phyloP scores from a whole-genome alignment of 2,113 vertebrate genomes.

The Dolichallabes microphthalmus region DNA sequence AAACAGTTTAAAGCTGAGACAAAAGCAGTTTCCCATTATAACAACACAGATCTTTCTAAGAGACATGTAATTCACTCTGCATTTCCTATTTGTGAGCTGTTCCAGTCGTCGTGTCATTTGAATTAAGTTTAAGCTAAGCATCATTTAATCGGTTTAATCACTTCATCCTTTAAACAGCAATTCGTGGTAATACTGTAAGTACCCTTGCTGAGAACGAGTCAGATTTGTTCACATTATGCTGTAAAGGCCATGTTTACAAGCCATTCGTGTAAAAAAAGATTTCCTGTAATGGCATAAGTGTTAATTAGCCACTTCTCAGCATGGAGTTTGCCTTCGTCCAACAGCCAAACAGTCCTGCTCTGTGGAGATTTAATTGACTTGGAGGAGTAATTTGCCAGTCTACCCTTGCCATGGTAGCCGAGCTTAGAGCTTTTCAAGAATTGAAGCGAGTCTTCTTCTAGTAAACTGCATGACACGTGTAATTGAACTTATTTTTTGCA shows the following conservation, averaged over 20 bases:
- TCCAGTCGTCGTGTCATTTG: background rate
- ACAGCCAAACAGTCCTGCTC: conserved; percentile 14
- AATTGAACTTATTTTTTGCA: background rate
- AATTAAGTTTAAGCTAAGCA: conserved; percentile 8
- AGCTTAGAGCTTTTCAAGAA: conserved; percentile 17
- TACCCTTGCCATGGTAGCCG: background rate
- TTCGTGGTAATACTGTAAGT: background rate
- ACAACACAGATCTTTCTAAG: background rate
- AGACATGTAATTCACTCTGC: background rate
- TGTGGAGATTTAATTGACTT: conserved; percentile 10
- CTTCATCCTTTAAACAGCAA: background rate
- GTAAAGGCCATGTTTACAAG: background rate
- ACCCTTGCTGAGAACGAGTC: background rate
- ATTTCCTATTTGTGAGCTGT: conserved; percentile 1
- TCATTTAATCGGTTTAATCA: background rate
- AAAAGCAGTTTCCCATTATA: background rate
- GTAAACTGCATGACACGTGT: conserved; percentile 4
- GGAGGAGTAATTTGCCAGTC: conserved; percentile 17
- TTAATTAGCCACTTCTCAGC: conserved; percentile 32
- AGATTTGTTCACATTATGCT: background rate
- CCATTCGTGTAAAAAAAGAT: background rate
- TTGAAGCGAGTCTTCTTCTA: background rate
- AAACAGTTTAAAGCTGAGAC: background rate
- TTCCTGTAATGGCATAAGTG: conserved; percentile 1
- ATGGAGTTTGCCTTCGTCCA: conserved; percentile 4